Evolutionary conservation across 2,888 invertebrate species (phyloP), one percentile per base, ranked within the genome.

Genomic region (Mythimna ferrago): DNA sequence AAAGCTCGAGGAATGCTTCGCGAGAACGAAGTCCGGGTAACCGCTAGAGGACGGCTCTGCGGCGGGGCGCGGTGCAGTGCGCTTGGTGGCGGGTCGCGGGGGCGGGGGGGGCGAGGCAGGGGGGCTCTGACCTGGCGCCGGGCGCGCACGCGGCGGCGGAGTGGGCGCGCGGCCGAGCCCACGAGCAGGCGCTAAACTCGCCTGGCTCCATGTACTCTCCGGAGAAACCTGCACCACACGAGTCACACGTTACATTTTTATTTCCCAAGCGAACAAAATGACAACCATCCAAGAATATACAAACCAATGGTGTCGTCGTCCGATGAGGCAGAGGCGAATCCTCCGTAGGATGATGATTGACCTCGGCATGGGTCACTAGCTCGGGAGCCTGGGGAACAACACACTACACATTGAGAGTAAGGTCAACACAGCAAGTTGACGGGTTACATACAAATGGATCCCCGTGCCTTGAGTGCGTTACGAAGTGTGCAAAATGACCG

Each of bases 271-370:
- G 11, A 51, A 32, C 19, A 48, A n/a, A 54, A 58, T 51, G 9
- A 57, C 10, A 2, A 11, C 35, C 32, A 62, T 66, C 26, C 16
- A n/a, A 32, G 4, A 11, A 48, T 62, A 7, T 51, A 88, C 94
- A 89, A 65, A 96, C 96, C 96, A 92, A 96, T 92, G 94, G 96
- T 95, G 94, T 96, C 96, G 91, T 97, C 97, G 92, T 97, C 96
- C 92, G 96, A 96, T 93, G 96, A 96, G 94, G 96, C 96, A 94
- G 96, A 96, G 95, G 96, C 94, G 95, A 96, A 95, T 94, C 96
- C 96, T 93, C 96, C 95, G 89, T 95, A 95, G 93, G 96, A 94
- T 94, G 95, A 96, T 96, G 96, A 93, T 96, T 96, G 96, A 96
- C 96, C 94, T 96, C 96, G 90, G 96, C 96, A 95, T 92, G 96